A percentile compares a stretch with the other conserved stretches of the same genome.
Conservation (phyloP, 2,888 invertebrate genomes). For the Sminthurides aquaticus region DNA sequence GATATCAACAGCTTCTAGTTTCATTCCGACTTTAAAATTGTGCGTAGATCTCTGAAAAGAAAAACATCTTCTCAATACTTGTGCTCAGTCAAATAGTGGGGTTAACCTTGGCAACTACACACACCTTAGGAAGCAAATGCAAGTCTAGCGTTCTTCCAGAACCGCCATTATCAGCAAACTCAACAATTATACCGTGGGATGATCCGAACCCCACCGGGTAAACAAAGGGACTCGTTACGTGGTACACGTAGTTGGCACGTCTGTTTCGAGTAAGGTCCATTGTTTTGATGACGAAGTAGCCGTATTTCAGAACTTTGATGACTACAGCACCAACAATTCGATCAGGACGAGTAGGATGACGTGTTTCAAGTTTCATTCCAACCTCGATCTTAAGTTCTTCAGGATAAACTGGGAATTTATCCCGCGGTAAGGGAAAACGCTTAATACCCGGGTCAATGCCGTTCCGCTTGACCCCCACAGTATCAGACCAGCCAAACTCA, state of each 20-base stretch:
- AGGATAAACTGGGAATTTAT: neutral
- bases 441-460: neutral
- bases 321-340: constrained; percentile 15
- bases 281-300: constrained; percentile 11
- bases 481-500: constrained; percentile 5
- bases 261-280: neutral
- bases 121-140: neutral
- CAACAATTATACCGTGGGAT: constrained; percentile 1
- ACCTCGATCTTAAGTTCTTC: neutral
- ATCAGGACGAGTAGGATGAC: constrained; percentile 3
- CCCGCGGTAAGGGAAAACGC: neutral
- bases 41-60: neutral
- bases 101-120: neutral
- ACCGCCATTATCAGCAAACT: neutral
- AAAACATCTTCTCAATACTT: too few relatives aligned
- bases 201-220: constrained; percentile 9
- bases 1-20: constrained; percentile 5
- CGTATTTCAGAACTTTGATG: constrained; percentile 10
- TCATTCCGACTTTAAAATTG: constrained; percentile 6
- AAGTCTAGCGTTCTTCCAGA: neutral
- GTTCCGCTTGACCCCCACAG: neutral
- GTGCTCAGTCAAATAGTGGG: neutral
- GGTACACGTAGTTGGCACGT: neutral
- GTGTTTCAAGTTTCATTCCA: constrained; percentile 15
- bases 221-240: constrained; percentile 10